Conservation (phyloP, 2,797 vertebrate genomes). For the Phrynocephalus vlangalii region DNA sequence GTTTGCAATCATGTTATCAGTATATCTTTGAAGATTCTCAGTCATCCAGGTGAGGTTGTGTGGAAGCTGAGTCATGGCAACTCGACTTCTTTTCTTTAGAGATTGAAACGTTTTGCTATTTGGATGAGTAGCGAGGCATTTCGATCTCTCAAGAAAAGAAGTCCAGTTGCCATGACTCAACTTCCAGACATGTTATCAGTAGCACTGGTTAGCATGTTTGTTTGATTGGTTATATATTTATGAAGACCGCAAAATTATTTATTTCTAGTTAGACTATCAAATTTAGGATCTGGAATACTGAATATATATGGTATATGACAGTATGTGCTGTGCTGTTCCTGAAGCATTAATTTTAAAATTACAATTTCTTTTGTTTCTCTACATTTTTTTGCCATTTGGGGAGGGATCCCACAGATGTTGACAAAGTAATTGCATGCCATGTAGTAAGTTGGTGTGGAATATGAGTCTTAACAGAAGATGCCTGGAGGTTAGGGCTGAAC, state of each 20-base stretch:
- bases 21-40: no score
- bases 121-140: no score
- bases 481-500: constrained; percentile 74
- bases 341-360: constrained; percentile 39
- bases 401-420: constrained; percentile 27
- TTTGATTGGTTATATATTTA: constrained; percentile 13
- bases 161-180: no score
- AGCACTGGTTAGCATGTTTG: not conserved
- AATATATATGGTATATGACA: not conserved
- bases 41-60: no score
- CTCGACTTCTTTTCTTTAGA: no score
- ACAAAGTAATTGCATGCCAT: constrained; percentile 29
- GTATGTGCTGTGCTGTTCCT: not conserved
- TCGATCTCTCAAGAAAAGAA: no score
- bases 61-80: no score
- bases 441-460: constrained; percentile 59
- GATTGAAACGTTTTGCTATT: no score
- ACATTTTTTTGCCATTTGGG: constrained; percentile 1
- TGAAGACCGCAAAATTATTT: not conserved
- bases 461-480: constrained; percentile 59
- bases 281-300: not conserved
- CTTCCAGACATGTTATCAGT: not conserved
- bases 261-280: not conserved
- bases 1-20: no score
- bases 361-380: not conserved